Evolutionary conservation across 2,113 vertebrate species (phyloP), one percentile per base, ranked within the genome.

Genomic region (Sorex araneus): DNA sequence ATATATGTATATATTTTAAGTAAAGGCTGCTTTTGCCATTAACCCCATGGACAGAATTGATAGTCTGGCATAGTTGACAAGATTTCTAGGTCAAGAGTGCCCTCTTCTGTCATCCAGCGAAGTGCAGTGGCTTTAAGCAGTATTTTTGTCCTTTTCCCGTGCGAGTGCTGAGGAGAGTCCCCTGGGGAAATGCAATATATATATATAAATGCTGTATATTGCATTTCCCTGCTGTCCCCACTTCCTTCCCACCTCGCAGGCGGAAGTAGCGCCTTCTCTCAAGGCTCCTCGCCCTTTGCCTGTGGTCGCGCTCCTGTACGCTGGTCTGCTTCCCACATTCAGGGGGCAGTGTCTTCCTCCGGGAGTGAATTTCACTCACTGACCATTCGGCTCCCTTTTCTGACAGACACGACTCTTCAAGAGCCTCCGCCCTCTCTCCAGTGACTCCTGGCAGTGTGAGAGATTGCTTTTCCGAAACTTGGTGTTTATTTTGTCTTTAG

Each of bases 91-190:
- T 91, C 34, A 66, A 92, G 84, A 86, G 79, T 21, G 87, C 92
- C 96, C 92, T 86, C 94, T 95, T 89, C 90, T 71, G 93, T 94
- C 80, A 54, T 21, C 4, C 13, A 63, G 21, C 32, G 69, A 87
- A 87, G 15, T 71, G 47, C 40, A 71, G 47, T 74, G 81, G 71
- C 89, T 90, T 87, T 69, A 64, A 82, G 63, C 15, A 28, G 11
- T 91, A 18, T 60, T 67, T 78, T 83, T 43, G 8, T 71, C 82
- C 23, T 60, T 60, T 60, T 23, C 57, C 19, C 6, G 1, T 19
- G 19, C 12, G 18, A 23, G 57, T 60, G 13, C 10, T 2, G 13
- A 13, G 2, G 13, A 13, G 47, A 50, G 47, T 50, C 9, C 13
- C 47, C 57, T 23, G 6, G n/a, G 23, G 25, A n/a, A n/a, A n/a